These are phyloP conservation scores for Rafetus swinhoei DNA, from an alignment of 2,113 vertebrate genomes.

Conservation along the genomic window DNA sequence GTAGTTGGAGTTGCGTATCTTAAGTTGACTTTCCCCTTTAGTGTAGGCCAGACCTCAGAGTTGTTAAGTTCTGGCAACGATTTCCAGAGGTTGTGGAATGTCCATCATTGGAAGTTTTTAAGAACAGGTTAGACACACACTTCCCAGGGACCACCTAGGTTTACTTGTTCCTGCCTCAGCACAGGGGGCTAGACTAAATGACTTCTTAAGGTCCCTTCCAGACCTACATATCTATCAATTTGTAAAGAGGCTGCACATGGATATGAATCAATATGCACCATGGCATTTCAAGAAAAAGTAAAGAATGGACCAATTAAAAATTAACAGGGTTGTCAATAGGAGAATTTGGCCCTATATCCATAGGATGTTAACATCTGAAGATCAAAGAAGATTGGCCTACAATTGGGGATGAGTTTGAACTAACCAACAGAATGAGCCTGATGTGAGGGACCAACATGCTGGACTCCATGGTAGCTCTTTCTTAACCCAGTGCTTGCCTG, in stretches of 20 bases:
- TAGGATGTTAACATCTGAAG: not conserved
- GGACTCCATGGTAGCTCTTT: not conserved
- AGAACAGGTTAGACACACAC: not conserved
- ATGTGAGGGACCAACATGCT: not conserved
- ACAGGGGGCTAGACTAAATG: not conserved
- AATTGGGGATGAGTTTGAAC: not conserved
- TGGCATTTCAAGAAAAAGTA: accelerated
- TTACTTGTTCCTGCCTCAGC: not conserved
- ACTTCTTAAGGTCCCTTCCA: not conserved
- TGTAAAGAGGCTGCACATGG: not conserved
- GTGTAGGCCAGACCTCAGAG: no score
- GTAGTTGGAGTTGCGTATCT: no score
- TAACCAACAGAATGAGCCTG: not conserved
- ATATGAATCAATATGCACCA: not conserved
- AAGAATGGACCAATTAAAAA: not conserved
- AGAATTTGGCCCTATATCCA: not conserved
- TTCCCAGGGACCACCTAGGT: not conserved
- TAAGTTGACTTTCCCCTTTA: no score
- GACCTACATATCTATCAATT: not conserved
- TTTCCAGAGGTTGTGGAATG: not conserved
- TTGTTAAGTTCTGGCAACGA: not conserved
- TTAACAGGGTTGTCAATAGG: not conserved
- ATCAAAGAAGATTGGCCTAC: not conserved
- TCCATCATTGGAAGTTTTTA: not conserved
- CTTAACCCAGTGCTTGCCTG: not conserved